phyloP scores from a whole-genome alignment of 2,797 vertebrate genomes.

The Ptychadena robeensis region DNA sequence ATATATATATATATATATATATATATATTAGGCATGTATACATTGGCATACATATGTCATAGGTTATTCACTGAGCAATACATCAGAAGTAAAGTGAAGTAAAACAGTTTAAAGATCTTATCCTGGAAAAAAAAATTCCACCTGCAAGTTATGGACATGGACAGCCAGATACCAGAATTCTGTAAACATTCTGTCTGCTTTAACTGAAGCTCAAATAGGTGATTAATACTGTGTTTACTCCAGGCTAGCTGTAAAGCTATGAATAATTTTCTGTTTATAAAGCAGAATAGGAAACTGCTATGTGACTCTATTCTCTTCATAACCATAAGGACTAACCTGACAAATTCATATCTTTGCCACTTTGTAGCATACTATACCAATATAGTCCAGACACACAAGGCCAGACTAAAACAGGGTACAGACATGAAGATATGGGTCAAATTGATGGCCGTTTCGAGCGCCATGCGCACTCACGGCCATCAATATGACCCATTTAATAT shows the following conservation, averaged over 20 bases:
- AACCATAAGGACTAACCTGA: neutral
- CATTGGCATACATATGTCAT: too few relatives aligned
- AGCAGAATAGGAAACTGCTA: neutral
- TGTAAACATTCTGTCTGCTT: neutral
- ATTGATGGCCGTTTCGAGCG: too few relatives aligned
- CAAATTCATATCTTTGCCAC: neutral
- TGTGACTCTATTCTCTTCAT: neutral
- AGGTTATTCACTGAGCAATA: neutral
- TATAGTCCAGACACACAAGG: neutral
- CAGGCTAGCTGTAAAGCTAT: neutral
- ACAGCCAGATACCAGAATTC: neutral
- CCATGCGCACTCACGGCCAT: too few relatives aligned
- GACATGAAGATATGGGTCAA: neutral
- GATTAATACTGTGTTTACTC: neutral
- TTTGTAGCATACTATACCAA: neutral
- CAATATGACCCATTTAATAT: too few relatives aligned
- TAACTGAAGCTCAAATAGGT: neutral
- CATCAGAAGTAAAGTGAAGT: neutral
- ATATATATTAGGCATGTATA: too few relatives aligned
- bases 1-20: too few relatives aligned
- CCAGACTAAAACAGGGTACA: neutral
- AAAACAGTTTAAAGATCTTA: neutral
- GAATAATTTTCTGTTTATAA: neutral
- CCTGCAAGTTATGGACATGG: neutral
- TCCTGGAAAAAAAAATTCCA: neutral